Evolutionary conservation across 2,113 vertebrate species (phyloP).

Genomic region (Xiphias gladius): DNA sequence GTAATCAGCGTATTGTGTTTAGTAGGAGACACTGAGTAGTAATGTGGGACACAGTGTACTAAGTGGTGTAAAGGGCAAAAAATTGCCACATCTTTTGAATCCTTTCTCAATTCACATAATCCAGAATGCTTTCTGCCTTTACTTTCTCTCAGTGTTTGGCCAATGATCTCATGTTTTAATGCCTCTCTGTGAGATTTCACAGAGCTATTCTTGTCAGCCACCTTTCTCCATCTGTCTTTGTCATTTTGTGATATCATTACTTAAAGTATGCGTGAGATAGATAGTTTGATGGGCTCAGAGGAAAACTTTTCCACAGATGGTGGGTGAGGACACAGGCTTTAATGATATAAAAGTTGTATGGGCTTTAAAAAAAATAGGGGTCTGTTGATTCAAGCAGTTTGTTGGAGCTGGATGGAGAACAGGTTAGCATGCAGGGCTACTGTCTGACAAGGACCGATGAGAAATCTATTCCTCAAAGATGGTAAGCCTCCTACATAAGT

Average conservation of each 20-base stretch:
- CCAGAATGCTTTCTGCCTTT: neutral
- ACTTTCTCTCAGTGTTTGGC: neutral
- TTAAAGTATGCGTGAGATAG: constrained; percentile 6
- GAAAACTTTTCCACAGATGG: neutral
- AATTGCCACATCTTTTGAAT: neutral
- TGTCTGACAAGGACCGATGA: constrained; percentile 23
- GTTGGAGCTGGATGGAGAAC: constrained; percentile 5
- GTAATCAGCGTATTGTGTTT: neutral
- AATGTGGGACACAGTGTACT: neutral
- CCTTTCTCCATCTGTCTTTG: constrained; percentile 10
- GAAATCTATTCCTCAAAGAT: constrained; percentile 6
- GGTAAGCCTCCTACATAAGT: neutral
- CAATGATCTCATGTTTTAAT: neutral
- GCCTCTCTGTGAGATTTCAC: constrained; percentile 7
- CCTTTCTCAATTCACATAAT: neutral
- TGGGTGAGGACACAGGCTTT: neutral
- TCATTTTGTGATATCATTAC: neutral
- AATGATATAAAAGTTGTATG: constrained; percentile 4
- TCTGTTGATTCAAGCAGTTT: constrained; percentile 26
- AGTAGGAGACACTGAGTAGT: neutral
- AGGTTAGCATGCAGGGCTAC: constrained; percentile 16
- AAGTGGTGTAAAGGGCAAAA: neutral
- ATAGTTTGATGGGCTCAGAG: neutral
- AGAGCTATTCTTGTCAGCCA: neutral
- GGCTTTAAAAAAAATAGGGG: neutral